Conservation (phyloP, 2,888 invertebrate species). For the Thyatira batis region DNA sequence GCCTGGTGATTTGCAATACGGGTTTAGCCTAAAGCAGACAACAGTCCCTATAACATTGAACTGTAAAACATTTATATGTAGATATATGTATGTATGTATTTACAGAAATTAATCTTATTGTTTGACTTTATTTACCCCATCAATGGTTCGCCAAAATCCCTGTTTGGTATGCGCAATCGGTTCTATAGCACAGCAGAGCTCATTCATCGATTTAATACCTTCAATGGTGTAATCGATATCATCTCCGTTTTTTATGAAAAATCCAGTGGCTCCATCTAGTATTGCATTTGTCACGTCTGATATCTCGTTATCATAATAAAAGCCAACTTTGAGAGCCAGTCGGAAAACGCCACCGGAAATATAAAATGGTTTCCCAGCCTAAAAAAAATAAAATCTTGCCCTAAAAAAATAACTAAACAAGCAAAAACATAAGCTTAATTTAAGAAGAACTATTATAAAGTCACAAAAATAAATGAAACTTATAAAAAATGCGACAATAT, state of each 20-base stretch:
- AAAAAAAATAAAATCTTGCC: too few relatives aligned
- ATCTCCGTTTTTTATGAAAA: constrained; percentile 43
- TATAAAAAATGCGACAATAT: too few relatives aligned
- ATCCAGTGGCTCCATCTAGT: constrained; percentile 60
- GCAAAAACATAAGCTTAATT: background rate
- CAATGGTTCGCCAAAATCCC: constrained; percentile 44
- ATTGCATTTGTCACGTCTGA: constrained; percentile 58
- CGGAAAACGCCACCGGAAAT: constrained; percentile 57
- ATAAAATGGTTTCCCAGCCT: constrained; percentile 64
- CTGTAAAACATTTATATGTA: background rate
- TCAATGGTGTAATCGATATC: constrained; percentile 33
- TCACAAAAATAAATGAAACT: background rate
- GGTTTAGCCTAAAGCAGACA: too few relatives aligned
- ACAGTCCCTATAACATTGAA: too few relatives aligned
- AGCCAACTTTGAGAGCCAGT: constrained; percentile 33
- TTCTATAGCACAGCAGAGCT: constrained; percentile 51
- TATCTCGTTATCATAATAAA: constrained; percentile 38
- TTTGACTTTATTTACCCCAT: constrained; percentile 38
- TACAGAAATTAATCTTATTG: background rate
- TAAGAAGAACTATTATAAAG: background rate
- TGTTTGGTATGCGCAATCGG: constrained; percentile 41
- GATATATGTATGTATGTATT: background rate
- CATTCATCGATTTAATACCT: constrained; percentile 46
- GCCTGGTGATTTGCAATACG: too few relatives aligned
- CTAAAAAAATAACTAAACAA: constrained; percentile 10